These are phyloP conservation scores for Torymus auratus DNA, from an alignment of 2,888 invertebrate genomes.

Conservation along the genomic window DNA sequence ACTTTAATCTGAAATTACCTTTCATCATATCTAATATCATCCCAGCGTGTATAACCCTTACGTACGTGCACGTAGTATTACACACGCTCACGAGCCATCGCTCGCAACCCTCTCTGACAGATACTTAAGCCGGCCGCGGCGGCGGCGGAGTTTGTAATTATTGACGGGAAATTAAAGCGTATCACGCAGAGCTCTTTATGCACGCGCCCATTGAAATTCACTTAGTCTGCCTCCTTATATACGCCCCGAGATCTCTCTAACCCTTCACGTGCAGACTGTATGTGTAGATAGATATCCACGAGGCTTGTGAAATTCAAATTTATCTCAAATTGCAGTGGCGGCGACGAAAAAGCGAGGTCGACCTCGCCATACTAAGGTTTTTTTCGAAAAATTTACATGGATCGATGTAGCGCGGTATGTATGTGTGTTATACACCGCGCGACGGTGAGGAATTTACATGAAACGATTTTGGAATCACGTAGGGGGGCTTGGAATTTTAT, in stretches of 20 bases:
- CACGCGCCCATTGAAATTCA: constrained; percentile 37
- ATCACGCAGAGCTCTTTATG: constrained; percentile 56
- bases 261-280: neutral
- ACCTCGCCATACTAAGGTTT: too few species aligned
- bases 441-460: constrained; percentile 3
- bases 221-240: constrained; percentile 1
- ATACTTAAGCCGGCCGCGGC: neutral
- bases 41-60: too few species aligned
- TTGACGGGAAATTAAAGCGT: constrained; percentile 65
- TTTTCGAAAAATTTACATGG: constrained; percentile 14
- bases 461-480: neutral
- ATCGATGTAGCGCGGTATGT: neutral
- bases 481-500: neutral
- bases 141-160: constrained; percentile 60
- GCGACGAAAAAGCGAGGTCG: neutral
- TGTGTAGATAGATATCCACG: neutral
- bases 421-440: neutral
- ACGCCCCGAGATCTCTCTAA: neutral
- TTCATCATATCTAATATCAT: too few species aligned
- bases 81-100: neutral
- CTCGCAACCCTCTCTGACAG: too few species aligned
- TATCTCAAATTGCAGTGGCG: neutral
- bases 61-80: too few species aligned
- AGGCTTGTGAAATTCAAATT: constrained; percentile 34
- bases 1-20: too few species aligned